Evolutionary conservation across 2,797 vertebrate genomes (phyloP).

Genomic region (Hylomyscus alleni): DNA sequence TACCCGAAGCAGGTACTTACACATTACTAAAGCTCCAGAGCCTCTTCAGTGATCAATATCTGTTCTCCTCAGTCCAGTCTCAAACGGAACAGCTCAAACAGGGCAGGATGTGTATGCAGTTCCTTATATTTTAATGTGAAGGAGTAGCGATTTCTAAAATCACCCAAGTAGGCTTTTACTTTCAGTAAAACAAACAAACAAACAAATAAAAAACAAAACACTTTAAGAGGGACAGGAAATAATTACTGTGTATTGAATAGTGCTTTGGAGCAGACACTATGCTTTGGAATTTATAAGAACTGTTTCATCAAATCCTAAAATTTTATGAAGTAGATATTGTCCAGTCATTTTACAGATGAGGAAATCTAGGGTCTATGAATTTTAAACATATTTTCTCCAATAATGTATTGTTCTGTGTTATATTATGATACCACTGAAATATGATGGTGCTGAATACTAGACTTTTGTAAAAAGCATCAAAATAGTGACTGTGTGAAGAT

Average conservation of each 20-base stretch:
- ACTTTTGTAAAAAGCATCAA: background rate
- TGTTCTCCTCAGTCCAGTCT: background rate
- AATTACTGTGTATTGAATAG: background rate
- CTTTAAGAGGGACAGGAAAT: background rate
- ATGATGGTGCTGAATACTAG: background rate
- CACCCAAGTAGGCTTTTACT: background rate
- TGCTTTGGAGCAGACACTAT: background rate
- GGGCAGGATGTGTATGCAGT: background rate
- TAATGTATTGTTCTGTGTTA: background rate
- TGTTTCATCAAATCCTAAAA: background rate
- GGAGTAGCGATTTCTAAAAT: background rate
- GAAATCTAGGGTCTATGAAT: background rate
- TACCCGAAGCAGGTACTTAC: background rate
- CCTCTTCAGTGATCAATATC: background rate
- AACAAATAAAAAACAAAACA: too few relatives aligned
- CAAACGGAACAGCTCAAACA: background rate
- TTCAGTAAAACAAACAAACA: background rate
- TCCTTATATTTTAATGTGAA: background rate
- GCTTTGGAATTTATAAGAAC: background rate
- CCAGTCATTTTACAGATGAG: background rate
- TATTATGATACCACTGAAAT: background rate
- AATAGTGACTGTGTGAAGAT: background rate
- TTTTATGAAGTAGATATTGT: background rate
- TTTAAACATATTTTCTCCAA: background rate
- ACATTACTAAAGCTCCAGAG: background rate